phyloP scores from a whole-genome alignment of 1,140 invertebrate genomes.

The Drosophila serrata region DNA sequence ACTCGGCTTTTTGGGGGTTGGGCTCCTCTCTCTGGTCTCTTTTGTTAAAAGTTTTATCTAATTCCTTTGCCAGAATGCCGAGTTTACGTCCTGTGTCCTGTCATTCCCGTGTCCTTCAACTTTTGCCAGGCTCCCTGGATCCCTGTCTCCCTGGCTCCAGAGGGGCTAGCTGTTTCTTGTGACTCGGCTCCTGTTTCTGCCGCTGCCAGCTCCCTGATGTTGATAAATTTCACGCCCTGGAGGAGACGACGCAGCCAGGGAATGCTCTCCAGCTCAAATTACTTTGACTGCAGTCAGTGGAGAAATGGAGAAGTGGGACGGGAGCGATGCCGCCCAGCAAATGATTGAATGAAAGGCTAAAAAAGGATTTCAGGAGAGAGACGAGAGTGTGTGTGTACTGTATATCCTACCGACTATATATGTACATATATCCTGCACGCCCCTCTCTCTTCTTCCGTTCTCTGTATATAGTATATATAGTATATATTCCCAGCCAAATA shows the following conservation, averaged over 20 bases:
- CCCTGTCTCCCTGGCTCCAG: neutral
- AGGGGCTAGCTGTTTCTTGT: slow-evolving; percentile 25
- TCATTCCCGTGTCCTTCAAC: slow-evolving; percentile 82
- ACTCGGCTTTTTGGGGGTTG: slow-evolving; percentile 1
- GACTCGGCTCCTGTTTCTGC: slow-evolving; percentile 16
- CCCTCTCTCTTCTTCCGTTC: neutral
- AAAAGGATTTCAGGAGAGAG: slow-evolving; percentile 67
- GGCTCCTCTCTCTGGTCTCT: slow-evolving; percentile 5
- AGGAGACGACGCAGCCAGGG: slow-evolving; percentile 43
- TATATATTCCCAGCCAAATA: slow-evolving; percentile 17
- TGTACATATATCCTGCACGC: neutral
- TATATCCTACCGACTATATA: slow-evolving; percentile 17
- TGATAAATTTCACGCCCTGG: slow-evolving; percentile 73
- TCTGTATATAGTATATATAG: neutral
- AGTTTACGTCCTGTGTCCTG: slow-evolving; percentile 46
- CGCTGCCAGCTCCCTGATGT: slow-evolving; percentile 47
- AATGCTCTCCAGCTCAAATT: slow-evolving; percentile 58
- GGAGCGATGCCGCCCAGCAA: slow-evolving; percentile 34
- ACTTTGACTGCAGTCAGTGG: slow-evolving; percentile 71
- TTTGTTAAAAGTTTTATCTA: slow-evolving; percentile 47
- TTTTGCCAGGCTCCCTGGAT: slow-evolving; percentile 38
- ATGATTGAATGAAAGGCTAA: slow-evolving; percentile 81
- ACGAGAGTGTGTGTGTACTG: neutral
- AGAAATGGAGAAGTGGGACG: slow-evolving; percentile 7
- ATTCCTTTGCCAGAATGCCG: slow-evolving; percentile 30